Evolutionary conservation across 1,140 invertebrate genomes (phyloP), one percentile per base, ranked within the genome.

Genomic region (Melitaea cinxia): DNA sequence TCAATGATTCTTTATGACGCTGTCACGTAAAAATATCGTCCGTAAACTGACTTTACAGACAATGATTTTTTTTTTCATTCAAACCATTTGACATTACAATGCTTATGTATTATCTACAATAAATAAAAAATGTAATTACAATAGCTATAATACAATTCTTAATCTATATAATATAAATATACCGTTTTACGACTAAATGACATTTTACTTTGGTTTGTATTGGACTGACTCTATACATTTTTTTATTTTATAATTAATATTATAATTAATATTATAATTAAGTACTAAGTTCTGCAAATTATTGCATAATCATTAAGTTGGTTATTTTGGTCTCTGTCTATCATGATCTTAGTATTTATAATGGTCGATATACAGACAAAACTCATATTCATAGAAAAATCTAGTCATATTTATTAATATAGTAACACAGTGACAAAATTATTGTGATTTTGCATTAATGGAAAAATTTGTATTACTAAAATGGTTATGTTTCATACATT

Each of bases 121-220:
- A 56, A 64, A 64, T 57, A 49, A 60, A n/a, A 50, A 23, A 50
- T 21, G 28, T 33, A 60, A 28, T 60, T 60, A 50, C 28, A 50
- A 37, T 23, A 45, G 23, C 55, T 69, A 70, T 54, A 72, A 56
- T 73, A 70, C 42, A 70, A 62, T 70, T 71, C 53, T 64, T 70
- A 49, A 73, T 52, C 63, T 73, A 49, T 67, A 87, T 87, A 84
- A 49, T 67, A 87, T 87, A 84, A 85, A 88, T 86, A 88, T 88
- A 88, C 83, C 85, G 88, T 90, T 88, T 86, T 72, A 88, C 78
- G 79, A 85, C 82, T 90, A 84, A 81, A 79, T 83, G 75, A 89
- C 78, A 88, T 75, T 82, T 81, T 71, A 88, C 87, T 90, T 90
- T 90, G 87, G 87, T 90, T 86, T 83, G 65, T 75, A 85, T 75